Percentiles rank a stretch among this genome's conserved stretches.
These are phyloP conservation scores for Miopithecus talapoin DNA, from an alignment of 2,797 vertebrate species.

Conservation along the genomic window DNA sequence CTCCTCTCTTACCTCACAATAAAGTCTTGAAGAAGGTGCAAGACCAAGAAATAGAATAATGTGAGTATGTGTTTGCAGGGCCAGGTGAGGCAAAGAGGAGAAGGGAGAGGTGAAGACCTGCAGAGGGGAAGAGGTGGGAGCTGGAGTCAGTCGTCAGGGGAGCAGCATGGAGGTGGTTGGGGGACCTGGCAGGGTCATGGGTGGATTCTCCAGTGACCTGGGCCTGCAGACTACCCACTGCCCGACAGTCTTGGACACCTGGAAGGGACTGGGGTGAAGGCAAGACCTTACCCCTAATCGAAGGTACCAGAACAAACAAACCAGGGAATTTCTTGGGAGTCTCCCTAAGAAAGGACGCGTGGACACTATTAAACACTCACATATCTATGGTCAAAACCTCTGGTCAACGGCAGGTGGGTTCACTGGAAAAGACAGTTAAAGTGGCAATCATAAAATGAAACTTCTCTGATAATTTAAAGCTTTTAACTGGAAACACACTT, in stretches of 20 bases:
- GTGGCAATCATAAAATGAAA: neutral
- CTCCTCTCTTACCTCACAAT: neutral
- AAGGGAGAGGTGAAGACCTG: neutral
- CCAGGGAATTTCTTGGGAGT: neutral
- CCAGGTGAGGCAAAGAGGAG: neutral
- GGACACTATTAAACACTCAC: neutral
- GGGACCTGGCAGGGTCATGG: neutral
- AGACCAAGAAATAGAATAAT: neutral
- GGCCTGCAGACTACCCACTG: neutral
- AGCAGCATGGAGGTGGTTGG: neutral
- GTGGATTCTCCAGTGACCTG: neutral
- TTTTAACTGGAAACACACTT: neutral
- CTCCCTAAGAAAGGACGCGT: neutral
- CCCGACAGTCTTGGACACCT: neutral
- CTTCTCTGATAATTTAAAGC: neutral
- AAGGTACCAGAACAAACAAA: neutral
- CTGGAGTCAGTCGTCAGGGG: neutral
- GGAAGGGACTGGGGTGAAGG: neutral
- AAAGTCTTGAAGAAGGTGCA: neutral
- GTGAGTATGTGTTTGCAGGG: neutral
- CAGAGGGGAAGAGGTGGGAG: neutral
- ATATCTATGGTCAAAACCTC: neutral
- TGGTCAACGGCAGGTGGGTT: accelerated
- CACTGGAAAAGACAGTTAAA: neutral
- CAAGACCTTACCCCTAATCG: neutral